These are phyloP conservation scores for Meda fulgida DNA, from an alignment of 2,797 vertebrate genomes.

Conservation along the genomic window DNA sequence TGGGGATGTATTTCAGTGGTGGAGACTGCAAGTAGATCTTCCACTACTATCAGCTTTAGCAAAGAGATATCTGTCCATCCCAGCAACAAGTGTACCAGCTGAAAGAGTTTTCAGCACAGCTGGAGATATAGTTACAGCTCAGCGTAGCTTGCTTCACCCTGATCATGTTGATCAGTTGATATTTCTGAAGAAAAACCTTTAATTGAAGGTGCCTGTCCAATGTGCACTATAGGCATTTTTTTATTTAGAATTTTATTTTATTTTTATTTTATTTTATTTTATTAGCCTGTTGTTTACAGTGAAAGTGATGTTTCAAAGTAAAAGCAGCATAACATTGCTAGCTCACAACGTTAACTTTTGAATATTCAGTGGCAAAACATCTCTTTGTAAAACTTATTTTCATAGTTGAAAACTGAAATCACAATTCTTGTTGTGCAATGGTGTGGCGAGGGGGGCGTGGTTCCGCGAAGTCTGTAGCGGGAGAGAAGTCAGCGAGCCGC, in stretches of 20 bases:
- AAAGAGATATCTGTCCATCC: constrained; percentile 36
- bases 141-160: not conserved
- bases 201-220: not conserved
- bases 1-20: constrained; percentile 51
- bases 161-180: not conserved
- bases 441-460: too few relatives aligned
- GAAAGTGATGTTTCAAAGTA: not conserved
- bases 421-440: too few relatives aligned
- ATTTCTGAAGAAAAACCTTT: constrained; percentile 4
- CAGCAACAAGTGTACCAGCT: constrained; percentile 37
- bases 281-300: not conserved
- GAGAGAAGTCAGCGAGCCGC: too few relatives aligned
- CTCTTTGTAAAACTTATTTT: not conserved
- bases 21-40: constrained; percentile 42
- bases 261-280: too few relatives aligned
- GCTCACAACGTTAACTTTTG: not conserved
- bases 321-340: not conserved
- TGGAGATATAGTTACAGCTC: not conserved
- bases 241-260: not conserved
- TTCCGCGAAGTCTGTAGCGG: too few relatives aligned
- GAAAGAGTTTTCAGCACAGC: constrained; percentile 44
- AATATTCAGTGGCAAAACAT: constrained; percentile 1
- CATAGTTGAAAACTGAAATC: too few relatives aligned
- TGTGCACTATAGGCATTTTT: not conserved
- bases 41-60: constrained; percentile 45